phyloP scores from a whole-genome alignment of 2,113 vertebrate species.

The Alectura lathami region DNA sequence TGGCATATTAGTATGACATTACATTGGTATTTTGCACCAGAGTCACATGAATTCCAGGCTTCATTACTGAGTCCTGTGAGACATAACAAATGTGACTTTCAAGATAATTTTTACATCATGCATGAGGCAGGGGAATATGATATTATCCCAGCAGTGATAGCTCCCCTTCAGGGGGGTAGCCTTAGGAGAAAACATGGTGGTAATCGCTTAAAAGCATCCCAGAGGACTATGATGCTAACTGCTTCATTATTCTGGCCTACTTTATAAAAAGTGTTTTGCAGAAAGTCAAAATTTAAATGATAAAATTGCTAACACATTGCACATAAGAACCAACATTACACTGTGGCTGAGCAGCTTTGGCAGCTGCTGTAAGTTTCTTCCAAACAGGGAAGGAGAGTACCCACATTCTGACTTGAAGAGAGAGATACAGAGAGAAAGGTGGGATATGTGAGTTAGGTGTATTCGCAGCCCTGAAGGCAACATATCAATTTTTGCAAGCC shows the following conservation, averaged over 20 bases:
- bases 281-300: neutral
- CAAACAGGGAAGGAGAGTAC: neutral
- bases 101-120: neutral
- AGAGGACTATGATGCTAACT: neutral
- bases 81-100: neutral
- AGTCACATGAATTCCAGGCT: neutral
- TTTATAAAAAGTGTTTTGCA: neutral
- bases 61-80: neutral
- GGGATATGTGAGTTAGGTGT: neutral
- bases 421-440: too few relatives aligned
- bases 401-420: neutral
- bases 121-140: neutral
- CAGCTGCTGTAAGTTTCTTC: neutral
- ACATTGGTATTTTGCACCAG: neutral
- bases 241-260: slow-evolving; percentile 12
- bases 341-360: neutral
- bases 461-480: neutral
- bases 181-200: neutral
- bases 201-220: neutral
- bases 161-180: neutral
- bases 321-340: neutral
- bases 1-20: neutral
- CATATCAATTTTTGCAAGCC: neutral
- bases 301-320: neutral
- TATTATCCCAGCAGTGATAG: neutral